phyloP scores from a whole-genome alignment of 2,113 vertebrate genomes.

The Scytalopus superciliaris region DNA sequence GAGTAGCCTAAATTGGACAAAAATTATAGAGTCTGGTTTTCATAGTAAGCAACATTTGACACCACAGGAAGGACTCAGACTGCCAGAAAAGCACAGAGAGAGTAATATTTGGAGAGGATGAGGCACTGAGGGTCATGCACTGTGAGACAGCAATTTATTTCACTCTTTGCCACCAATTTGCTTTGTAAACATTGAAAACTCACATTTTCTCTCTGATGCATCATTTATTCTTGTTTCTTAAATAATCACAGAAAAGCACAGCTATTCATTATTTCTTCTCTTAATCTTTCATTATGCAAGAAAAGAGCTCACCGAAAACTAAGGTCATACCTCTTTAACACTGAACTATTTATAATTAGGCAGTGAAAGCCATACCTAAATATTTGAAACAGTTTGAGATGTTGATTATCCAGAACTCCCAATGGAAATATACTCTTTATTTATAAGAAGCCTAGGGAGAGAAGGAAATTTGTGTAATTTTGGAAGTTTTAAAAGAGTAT shows the following conservation, averaged over 20 bases:
- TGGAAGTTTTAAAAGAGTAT: neutral
- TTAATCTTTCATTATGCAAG: neutral
- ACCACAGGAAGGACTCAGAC: neutral
- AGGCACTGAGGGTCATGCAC: neutral
- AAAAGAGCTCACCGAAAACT: neutral
- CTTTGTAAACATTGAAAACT: neutral
- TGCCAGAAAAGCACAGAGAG: neutral
- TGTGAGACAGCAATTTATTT: neutral
- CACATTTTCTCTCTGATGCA: neutral
- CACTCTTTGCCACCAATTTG: neutral
- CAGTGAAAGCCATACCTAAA: neutral
- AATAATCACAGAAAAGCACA: neutral
- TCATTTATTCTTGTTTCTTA: neutral
- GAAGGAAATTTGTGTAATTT: neutral
- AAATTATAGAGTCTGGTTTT: neutral
- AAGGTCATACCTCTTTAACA: neutral
- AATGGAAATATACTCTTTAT: neutral
- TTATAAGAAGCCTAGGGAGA: neutral
- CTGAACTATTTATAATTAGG: neutral
- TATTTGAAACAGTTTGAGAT: slow-evolving; percentile 19
- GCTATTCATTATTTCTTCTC: neutral
- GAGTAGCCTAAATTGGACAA: neutral
- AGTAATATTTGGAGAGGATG: neutral
- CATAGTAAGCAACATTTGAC: neutral
- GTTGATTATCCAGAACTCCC: neutral